These are phyloP conservation scores for Conops quadrifasciatus DNA, from an alignment of 2,888 invertebrate genomes.

Conservation along the genomic window DNA sequence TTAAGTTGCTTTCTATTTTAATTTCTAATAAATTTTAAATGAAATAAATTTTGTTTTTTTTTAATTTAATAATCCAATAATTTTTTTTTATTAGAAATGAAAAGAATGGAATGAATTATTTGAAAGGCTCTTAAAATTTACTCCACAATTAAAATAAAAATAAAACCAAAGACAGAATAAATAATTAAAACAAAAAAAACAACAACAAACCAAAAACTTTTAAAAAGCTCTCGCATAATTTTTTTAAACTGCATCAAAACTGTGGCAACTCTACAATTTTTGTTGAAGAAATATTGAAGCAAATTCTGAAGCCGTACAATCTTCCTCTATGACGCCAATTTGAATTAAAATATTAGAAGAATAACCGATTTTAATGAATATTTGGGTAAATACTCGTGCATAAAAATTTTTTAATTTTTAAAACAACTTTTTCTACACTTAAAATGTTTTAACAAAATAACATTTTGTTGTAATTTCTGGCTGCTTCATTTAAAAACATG, in stretches of 20 bases:
- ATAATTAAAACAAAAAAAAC: background rate
- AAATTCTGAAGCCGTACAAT: constrained; percentile 14
- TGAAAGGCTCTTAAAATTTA: too few relatives aligned
- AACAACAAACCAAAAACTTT: background rate
- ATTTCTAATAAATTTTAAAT: too few relatives aligned
- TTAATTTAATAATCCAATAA: too few relatives aligned
- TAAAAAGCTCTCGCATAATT: constrained; percentile 35
- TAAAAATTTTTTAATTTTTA: background rate
- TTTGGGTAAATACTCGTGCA: constrained; percentile 60
- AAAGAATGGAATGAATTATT: too few relatives aligned
- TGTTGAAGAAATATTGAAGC: background rate
- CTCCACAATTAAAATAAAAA: too few relatives aligned
- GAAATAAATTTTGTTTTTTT: too few relatives aligned
- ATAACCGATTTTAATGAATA: constrained; percentile 51
- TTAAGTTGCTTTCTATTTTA: too few relatives aligned
- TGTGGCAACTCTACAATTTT: constrained; percentile 22
- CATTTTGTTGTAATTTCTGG: background rate
- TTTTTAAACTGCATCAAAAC: background rate
- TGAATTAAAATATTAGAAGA: constrained; percentile 8
- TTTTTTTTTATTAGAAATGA: too few relatives aligned
- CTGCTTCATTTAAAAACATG: constrained; percentile 15
- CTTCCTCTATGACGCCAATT: constrained; percentile 4
- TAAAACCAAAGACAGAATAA: too few relatives aligned
- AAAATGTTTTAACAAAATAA: too few relatives aligned
- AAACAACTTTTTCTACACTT: too few relatives aligned